Base-by-base conservation (phyloP, 1,140 invertebrate genomes). In the Agraylea sexmaculata region DNA sequence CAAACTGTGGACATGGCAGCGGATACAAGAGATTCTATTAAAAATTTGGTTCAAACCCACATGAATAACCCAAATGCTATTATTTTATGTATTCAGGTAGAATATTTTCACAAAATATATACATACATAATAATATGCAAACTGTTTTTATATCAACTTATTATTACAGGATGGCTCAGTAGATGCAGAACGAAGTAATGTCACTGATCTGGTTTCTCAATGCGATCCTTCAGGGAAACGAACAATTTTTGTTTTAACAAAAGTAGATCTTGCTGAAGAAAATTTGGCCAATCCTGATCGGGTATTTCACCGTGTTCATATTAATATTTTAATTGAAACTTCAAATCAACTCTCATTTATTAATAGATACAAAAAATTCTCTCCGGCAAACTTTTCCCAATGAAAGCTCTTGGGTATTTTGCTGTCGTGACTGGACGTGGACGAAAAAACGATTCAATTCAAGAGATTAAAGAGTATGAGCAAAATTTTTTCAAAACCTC, bases 41-140 rank as follows among this genome's bases (percentile, higher is more conserved):
- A 76, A 53, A 74, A 80, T 49, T 92, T 91, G 80, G 87, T 82
- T 8, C 78, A 81, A 53, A 73, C 78, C 33, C 90, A 94, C 60
- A 98, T 98, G 93, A 91, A 88, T 51, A 99, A 99, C 67, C 94
- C 95, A 2, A 99, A 99, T 63, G 88, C 95, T 0, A 99, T 99
- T 44, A 98, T 99, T 56, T 68, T 99, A 1, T 99, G 95, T 60
- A 95, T 99, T 56, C 94, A 76, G 59, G 66, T 67, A 40, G 22
- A 44, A 15, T 18, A 23, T 35, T 46, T 54, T 42, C 37, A 91
- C 66, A 8, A n/a, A n/a, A n/a, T n/a, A n/a, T n/a, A n/a, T n/a
- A n/a, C n/a, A n/a, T n/a, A n/a, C n/a, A n/a, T n/a, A n/a, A n/a
- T n/a, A n/a, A n/a, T n/a, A n/a, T n/a, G n/a, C n/a, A n/a, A n/a